Evolutionary conservation across 2,113 vertebrate genomes (phyloP).

Genomic region (Hymenochirus boettgeri): DNA sequence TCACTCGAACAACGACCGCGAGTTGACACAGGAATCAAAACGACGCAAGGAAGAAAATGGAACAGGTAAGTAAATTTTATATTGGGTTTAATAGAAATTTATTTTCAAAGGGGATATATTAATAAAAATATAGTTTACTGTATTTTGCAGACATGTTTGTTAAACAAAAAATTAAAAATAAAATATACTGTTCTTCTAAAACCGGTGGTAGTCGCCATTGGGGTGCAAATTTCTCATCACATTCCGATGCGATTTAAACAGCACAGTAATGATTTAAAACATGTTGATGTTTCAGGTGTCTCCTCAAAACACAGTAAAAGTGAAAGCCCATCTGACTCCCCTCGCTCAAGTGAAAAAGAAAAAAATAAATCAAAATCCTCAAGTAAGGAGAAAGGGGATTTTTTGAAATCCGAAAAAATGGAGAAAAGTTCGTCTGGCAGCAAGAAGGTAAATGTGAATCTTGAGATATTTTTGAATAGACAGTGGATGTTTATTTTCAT

Average conservation of each 20-base stretch:
- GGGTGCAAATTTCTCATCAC: too few species aligned
- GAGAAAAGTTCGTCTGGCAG: slow-evolving; percentile 89
- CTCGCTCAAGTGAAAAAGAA: slow-evolving; percentile 82
- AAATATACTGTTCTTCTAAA: too few species aligned
- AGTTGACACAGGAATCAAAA: slow-evolving; percentile 77
- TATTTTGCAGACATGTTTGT: too few species aligned
- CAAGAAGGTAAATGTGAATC: slow-evolving; percentile 89
- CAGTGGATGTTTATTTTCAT: too few species aligned
- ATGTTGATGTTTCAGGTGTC: slow-evolving; percentile 63
- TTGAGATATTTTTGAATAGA: too few species aligned
- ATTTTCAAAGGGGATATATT: too few species aligned
- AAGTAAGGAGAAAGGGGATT: slow-evolving; percentile 91
- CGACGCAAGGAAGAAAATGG: slow-evolving; percentile 85
- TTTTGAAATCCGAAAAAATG: slow-evolving; percentile 80
- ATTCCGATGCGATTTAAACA: too few species aligned
- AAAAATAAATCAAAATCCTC: slow-evolving; percentile 94
- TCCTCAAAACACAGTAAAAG: slow-evolving; percentile 91
- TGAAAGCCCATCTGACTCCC: slow-evolving; percentile 88
- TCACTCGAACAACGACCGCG: slow-evolving; percentile 80
- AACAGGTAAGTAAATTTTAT: slow-evolving; percentile 71
- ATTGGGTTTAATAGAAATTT: too few species aligned
- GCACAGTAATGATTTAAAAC: too few species aligned
- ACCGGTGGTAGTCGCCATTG: too few species aligned
- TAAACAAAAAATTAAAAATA: too few species aligned
- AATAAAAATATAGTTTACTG: too few species aligned